These are phyloP conservation scores for Scartelaos histophorus DNA, from an alignment of 2,113 vertebrate genomes.

Conservation along the genomic window DNA sequence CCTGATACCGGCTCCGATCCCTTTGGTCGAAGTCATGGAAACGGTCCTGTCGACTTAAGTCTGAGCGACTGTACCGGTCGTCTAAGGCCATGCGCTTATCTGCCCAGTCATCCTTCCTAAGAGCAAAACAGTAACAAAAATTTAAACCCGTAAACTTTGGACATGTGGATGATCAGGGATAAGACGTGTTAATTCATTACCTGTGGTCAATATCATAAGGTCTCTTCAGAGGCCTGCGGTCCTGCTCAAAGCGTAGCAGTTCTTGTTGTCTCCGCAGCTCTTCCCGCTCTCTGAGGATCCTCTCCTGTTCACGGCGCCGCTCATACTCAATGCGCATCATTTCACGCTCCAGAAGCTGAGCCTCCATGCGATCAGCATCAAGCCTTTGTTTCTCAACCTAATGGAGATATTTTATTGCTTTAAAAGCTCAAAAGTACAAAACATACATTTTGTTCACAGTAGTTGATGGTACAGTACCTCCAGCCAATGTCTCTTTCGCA, in stretches of 20 bases:
- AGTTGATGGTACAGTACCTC: slow-evolving; percentile 61
- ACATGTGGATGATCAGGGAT: neutral
- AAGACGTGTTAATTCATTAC: slow-evolving; percentile 58
- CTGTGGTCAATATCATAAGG: slow-evolving; percentile 85
- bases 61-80: slow-evolving; percentile 81
- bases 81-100: slow-evolving; percentile 88
- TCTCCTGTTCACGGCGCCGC: slow-evolving; percentile 89
- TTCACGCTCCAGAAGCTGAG: slow-evolving; percentile 90
- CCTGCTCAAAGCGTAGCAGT: slow-evolving; percentile 90
- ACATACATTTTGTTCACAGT: neutral
- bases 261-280: slow-evolving; percentile 93
- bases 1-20: slow-evolving; percentile 87
- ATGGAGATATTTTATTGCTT: neutral
- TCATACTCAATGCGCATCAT: slow-evolving; percentile 91
- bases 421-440: neutral
- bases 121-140: slow-evolving; percentile 4
- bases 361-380: slow-evolving; percentile 89
- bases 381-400: slow-evolving; percentile 87
- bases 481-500: slow-evolving; percentile 85
- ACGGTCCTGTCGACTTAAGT: slow-evolving; percentile 85
- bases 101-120: slow-evolving; percentile 89
- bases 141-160: neutral
- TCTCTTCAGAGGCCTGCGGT: slow-evolving; percentile 83
- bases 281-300: slow-evolving; percentile 91
- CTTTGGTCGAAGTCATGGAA: slow-evolving; percentile 92